Evolutionary conservation across 2,113 vertebrate genomes (phyloP).

Genomic region (Percopsis transmontana): DNA sequence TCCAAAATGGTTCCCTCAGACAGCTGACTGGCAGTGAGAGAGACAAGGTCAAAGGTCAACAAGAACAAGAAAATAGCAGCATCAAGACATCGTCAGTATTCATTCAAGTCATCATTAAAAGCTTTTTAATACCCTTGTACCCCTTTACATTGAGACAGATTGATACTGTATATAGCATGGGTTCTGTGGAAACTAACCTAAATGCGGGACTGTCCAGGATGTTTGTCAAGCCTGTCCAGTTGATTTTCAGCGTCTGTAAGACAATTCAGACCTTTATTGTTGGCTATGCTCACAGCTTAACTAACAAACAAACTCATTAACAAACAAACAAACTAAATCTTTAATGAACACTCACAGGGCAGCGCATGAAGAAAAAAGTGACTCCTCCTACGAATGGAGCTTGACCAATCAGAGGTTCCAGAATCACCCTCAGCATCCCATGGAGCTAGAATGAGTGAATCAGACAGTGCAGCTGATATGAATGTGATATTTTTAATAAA

Average conservation of each 20-base stretch:
- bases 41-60: conserved; percentile 10
- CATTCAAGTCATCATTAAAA: too few species aligned
- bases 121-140: too few species aligned
- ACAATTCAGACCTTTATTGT: background rate
- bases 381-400: conserved; percentile 90
- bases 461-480: too few species aligned
- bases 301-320: background rate
- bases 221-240: conserved; percentile 95
- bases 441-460: conserved; percentile 86
- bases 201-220: conserved; percentile 88
- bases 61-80: background rate
- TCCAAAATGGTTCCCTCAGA: conserved; percentile 88
- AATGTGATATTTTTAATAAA: too few species aligned
- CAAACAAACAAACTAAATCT: too few species aligned
- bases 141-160: too few species aligned
- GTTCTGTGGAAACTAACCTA: conserved; percentile 71
- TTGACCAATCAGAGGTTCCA: conserved; percentile 88
- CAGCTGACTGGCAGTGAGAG: conserved; percentile 75
- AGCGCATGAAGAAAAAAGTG: conserved; percentile 93
- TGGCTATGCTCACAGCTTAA: background rate
- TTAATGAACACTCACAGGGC: conserved; percentile 82
- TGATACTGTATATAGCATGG: too few species aligned
- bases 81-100: background rate
- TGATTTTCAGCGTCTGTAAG: conserved; percentile 82
- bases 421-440: conserved; percentile 87